Evolutionary conservation across 2,797 vertebrate species (phyloP), one percentile per base, ranked within the genome.

Genomic region (Peromyscus melanophrys): DNA sequence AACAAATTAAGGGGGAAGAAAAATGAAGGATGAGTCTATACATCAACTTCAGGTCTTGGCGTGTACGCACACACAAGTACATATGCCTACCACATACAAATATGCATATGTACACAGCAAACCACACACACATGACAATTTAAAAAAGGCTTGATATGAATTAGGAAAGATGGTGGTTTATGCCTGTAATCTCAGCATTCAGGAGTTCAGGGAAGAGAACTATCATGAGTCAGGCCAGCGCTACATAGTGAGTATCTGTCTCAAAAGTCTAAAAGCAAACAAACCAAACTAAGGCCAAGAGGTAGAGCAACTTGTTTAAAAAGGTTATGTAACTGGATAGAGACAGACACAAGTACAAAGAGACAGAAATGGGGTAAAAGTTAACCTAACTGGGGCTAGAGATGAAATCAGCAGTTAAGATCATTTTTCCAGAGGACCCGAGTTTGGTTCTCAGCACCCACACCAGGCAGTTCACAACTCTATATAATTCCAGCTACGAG

Each of bases 241-340:
- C n/a, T 31, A 81, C 43, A 77, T 27, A 55, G 49, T 55, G 77
- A 52, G 31, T 17, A 65, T 65, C 29, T 78, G 46, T 52, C 76
- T 80, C 49, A 55, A 55, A 80, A 80, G 31, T 52, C 29, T 29
- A 55, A 25, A 80, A 57, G 71, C 52, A 77, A 77, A 85, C 77
- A 95, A 31, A 76, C 55, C 52, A 55, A 55, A 57, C 43, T 57
- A 95, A 65, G 23, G 40, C 37, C 59, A 84, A 76, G n/a, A 88
- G 49, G 31, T 92, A 61, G 77, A 93, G 63, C 61, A 94, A 81
- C 37, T 85, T 75, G 55, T 37, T 96, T 71, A 93, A 93, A 90
- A 81, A 57, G 40, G 55, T 67, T 91, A 91, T 40, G 10, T 1
- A 89, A 27, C 40, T 93, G 27, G 14, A 76, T 65, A 61, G 27